Conservation (phyloP, 2,888 invertebrate species). For the Andrena marginata region DNA sequence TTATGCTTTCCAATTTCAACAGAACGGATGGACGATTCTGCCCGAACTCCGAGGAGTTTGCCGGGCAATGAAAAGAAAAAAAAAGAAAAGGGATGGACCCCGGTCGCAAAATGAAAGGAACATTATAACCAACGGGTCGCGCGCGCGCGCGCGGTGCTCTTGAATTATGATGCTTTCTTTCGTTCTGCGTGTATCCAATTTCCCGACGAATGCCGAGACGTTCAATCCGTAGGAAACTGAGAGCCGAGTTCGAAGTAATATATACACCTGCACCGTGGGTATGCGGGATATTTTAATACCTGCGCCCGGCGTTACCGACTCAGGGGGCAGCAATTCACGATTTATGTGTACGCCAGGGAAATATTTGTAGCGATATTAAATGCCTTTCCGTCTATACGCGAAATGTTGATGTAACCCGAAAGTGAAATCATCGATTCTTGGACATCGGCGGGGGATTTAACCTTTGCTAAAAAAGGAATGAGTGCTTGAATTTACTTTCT, state of each 20-base stretch:
- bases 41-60: background rate
- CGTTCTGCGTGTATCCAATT: constrained; percentile 58
- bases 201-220: constrained; percentile 50
- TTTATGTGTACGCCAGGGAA: constrained; percentile 59
- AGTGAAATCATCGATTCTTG: constrained; percentile 16
- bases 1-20: constrained; percentile 42
- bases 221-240: constrained; percentile 65
- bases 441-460: background rate
- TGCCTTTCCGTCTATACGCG: constrained; percentile 20
- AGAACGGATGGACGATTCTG: background rate
- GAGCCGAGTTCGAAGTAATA: constrained; percentile 54
- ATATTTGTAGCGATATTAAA: constrained; percentile 64
- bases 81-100: background rate
- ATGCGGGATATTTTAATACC: constrained; percentile 70
- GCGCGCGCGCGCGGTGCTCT: constrained; percentile 17
- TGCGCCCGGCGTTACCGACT: constrained; percentile 58
- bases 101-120: constrained; percentile 8
- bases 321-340: constrained; percentile 47
- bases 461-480: background rate
- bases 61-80: background rate
- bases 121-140: constrained; percentile 1
- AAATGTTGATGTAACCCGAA: constrained; percentile 14
- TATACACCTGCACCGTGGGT: constrained; percentile 42
- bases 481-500: background rate
- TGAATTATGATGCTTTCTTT: constrained; percentile 62